Conservation (phyloP, 2,888 invertebrate genomes). For the Monochamus alternatus region DNA sequence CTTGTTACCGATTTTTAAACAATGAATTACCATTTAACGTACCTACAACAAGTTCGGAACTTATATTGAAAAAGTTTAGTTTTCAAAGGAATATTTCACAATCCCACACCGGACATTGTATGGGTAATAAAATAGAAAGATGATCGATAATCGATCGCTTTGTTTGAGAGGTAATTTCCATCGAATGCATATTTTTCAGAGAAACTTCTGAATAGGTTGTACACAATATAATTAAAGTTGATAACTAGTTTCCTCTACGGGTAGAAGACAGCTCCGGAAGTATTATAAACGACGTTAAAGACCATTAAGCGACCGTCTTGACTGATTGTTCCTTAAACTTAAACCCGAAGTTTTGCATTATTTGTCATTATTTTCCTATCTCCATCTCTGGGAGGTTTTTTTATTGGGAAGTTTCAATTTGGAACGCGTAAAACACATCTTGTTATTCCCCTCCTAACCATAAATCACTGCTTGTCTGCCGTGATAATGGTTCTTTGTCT, state of each 20-base stretch:
- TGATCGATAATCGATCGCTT: neutral
- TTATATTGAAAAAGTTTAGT: too few species aligned
- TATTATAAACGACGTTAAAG: slow-evolving; percentile 7
- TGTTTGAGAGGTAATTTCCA: neutral
- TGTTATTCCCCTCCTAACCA: slow-evolving; percentile 19
- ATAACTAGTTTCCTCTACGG: neutral
- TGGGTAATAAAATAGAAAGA: neutral
- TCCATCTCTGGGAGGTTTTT: slow-evolving; percentile 7
- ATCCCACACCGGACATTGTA: neutral
- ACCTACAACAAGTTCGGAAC: too few species aligned
- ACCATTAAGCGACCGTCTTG: slow-evolving; percentile 18
- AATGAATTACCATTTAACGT: too few species aligned
- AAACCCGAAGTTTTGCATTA: slow-evolving; percentile 15
- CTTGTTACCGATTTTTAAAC: too few species aligned
- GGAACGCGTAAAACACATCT: slow-evolving; percentile 24
- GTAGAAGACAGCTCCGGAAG: neutral
- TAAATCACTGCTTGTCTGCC: slow-evolving; percentile 34
- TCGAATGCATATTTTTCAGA: neutral
- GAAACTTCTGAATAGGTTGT: neutral
- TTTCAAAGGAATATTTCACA: too few species aligned
- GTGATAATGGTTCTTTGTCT: slow-evolving; percentile 20
- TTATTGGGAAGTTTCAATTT: slow-evolving; percentile 30
- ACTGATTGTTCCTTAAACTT: slow-evolving; percentile 25
- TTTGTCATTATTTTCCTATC: slow-evolving; percentile 26
- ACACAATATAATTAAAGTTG: slow-evolving; percentile 10